Evolutionary conservation across 2,888 invertebrate genomes (phyloP), one percentile per base, ranked within the genome.

Genomic region (Mythimna albipuncta): DNA sequence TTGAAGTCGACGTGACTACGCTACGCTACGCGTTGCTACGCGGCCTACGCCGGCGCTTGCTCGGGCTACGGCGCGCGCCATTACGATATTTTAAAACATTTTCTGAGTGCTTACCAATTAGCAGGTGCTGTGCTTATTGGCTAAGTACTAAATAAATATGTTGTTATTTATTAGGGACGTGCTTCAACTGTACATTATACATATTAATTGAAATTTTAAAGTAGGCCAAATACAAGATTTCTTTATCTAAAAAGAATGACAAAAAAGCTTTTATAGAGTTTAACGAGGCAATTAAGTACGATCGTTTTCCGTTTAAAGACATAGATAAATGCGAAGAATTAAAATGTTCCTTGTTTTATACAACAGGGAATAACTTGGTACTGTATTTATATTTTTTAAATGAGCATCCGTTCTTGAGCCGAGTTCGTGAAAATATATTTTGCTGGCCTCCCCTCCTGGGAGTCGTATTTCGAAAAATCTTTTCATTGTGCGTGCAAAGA

Each of bases 11-110:
- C 21, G 67, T 50, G 75, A 26, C 65, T 50, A 59, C 68, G 65
- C 35, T 55, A 32, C 71, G 86, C 85, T 82, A 86, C 86, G 83
- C 68, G 64, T 54, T 68, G 79, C 85, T 84, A 86, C 86, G 32
- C 32, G 54, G 75, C 74, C 86, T 87, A 85, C 86, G 86, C 66
- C 65, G 47, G 64, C 11, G 11, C 19, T 38, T 76, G 84, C 84
- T 84, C 73, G 44, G 75, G 73, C 85, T 85, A 85, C 86, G 84
- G 58, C 16, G 47, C 64, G 50, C 66, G 21, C 13, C 41, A 72
- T 83, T 87, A 86, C 87, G 86, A 84, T n/a, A 69, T 69, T 73
- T 10, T 21, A 35, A 50, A 26, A 50, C 54, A 64, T 64, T 32
- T 55, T 67, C 11, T 54, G n/a, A 47, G 57, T 64, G 38, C 47